Base-by-base conservation (phyloP, 2,888 invertebrate species). In the Zootermopsis nevadensis region DNA sequence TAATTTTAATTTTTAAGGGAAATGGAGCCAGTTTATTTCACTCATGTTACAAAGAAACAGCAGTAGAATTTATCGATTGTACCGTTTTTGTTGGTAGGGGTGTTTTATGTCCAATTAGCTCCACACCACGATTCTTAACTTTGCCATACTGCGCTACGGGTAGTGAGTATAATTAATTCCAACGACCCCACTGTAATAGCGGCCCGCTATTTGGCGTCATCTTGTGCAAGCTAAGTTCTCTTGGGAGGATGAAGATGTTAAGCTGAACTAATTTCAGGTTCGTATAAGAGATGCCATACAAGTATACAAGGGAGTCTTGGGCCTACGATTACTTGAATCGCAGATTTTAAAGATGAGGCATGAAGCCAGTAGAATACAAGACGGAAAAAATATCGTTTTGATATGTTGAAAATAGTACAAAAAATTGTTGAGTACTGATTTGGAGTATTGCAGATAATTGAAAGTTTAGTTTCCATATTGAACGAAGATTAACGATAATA, bases 181-280 rank as follows among this genome's bases (percentile, higher is more conserved):
- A 69, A 30, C 27, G 69, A 74, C 33, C n/a, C 74, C 31, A 69
- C 69, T 69, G 69, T 69, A 33, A 69, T 69, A 22, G 74, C n/a
- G 10, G 74, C 74, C 1, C 74, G 27, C 60, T 60, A 60, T 60
- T 60, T 27, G 60, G 60, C 60, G 60, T 60, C 74, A 74, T 74
- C 74, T 74, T 74, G 42, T 38, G 38, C 24, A n/a, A 60, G 27
- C 60, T 27, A 48, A 69, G 69, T 69, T 69, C 69, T 38, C 38
- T 74, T 38, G 74, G 74, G 74, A 74, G 24, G 38, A 7, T 24
- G 35, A 74, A 38, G 24, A 74, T n/a, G 38, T 74, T 74, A 74
- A 38, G 74, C 74, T 38, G 22, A 74, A 74, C 74, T 74, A 74
- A 74, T 74, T 74, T 74, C 74, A 38, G 69, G 31, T 66, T 66